Base-by-base conservation (phyloP, 2,888 invertebrate genomes). In the Nebria brevicollis region DNA sequence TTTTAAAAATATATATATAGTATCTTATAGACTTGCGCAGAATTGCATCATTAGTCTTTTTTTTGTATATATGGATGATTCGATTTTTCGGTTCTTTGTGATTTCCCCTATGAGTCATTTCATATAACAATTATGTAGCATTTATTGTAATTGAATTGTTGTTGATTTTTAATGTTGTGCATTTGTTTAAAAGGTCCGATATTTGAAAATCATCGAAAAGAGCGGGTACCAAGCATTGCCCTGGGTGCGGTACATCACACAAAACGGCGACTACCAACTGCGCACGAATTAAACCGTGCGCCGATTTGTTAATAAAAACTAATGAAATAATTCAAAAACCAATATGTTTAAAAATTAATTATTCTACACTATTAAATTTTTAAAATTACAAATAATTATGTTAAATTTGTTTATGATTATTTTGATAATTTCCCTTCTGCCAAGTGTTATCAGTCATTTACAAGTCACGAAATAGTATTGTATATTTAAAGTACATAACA, bases 241-340 rank as follows among this genome's bases (percentile, higher is more conserved):
- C 0, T 99, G 99, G 99, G 99, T 99, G 5, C 92, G 99, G n/a
- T 99, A 99, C 88, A 99, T 99, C 84, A 99, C 99, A 66, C 98
- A 99, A 89, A 99, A 99, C 89, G 99, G 99, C 77, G 99, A 99
- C 89, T 99, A 99, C 89, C 98, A 99, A 88, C 91, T 99, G 84
- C 93, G 99, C 89, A 99, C 97, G 84, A 97, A 96, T 90, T 97
- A 91, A 91, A 26, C 25, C 0, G 6, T 54, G 34, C 72, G 54
- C 80, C 73, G 70, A 80, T 80, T 70, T 79, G 79, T 79, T 79
- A 79, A 79, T 54, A 41, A 74, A 74, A 15, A 74, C n/a, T 74
- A 20, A 20, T 34, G 42, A 54, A 80, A 70, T 70, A 73, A 78
- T 75, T 74, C 66, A 54, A 20, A 20, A 74, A 74, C 72, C 70